phyloP scores from a whole-genome alignment of 2,797 vertebrate genomes.

The Chloroceryle amazona region DNA sequence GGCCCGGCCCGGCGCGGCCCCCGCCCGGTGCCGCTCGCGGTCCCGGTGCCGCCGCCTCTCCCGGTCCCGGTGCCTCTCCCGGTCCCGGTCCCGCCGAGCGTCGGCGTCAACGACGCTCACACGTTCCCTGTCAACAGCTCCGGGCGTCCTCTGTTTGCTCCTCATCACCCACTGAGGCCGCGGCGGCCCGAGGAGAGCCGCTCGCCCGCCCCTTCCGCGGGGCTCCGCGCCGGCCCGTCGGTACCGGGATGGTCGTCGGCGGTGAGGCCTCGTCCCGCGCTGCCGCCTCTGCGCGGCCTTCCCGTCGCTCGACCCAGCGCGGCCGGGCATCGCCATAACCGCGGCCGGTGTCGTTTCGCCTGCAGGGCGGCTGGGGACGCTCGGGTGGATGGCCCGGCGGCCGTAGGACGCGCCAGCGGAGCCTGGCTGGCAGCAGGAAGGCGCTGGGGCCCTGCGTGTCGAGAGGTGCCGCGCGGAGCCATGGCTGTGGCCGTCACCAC shows the following conservation, averaged over 20 bases:
- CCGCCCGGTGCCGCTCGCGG: no score
- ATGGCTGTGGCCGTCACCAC: constrained; percentile 89
- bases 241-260: background rate
- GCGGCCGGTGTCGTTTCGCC: background rate
- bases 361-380: background rate
- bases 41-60: no score
- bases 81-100: no score
- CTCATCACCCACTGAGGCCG: background rate
- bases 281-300: background rate
- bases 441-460: background rate
- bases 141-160: background rate
- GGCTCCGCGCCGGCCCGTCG: background rate
- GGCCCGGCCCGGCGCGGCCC: background rate
- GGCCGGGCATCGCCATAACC: background rate
- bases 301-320: background rate
- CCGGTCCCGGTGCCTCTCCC: no score
- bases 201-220: background rate
- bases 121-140: no score
- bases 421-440: background rate
- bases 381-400: background rate
- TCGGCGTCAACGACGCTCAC: no score
- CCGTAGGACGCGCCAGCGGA: constrained; percentile 27
- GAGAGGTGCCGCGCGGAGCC: background rate
- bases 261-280: background rate
- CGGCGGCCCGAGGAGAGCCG: background rate